These are phyloP conservation scores for Brachypterus glaber DNA, from an alignment of 2,888 invertebrate species.

Conservation along the genomic window DNA sequence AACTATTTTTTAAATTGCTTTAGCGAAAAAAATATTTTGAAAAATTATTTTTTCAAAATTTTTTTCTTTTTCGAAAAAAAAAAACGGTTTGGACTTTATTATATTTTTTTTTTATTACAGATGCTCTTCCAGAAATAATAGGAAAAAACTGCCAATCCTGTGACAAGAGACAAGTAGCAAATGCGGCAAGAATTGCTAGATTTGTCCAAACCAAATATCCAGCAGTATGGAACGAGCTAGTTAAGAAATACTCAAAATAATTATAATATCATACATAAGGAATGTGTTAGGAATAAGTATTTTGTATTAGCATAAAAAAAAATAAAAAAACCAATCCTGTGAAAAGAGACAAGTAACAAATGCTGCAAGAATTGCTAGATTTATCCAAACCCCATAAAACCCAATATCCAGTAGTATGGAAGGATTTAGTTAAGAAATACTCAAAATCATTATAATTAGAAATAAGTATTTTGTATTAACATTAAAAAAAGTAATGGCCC, in stretches of 20 bases:
- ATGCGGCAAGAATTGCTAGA: constrained; percentile 44
- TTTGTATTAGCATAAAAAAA: no score
- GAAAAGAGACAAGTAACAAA: constrained; percentile 43
- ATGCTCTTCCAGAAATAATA: constrained; percentile 47
- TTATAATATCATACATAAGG: no score
- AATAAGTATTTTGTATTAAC: no score
- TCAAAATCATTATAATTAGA: no score
- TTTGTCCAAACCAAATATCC: constrained; percentile 48
- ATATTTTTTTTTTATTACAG: constrained; percentile 39
- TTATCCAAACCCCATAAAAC: background rate
- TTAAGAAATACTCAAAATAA: constrained; percentile 39
- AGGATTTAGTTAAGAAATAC: no score
- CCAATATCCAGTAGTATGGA: no score
- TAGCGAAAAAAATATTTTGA: no score
- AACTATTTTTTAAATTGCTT: no score
- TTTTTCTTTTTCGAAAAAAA: no score
- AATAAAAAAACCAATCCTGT: constrained; percentile 46
- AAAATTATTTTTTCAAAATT: no score
- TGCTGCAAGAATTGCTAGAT: constrained; percentile 3
- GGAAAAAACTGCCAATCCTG: constrained; percentile 46
- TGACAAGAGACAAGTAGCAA: constrained; percentile 42
- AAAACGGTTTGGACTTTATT: no score
- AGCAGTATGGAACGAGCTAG: constrained; percentile 43
- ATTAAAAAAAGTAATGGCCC: constrained; percentile 45
- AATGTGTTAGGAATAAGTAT: no score